These are phyloP conservation scores for Thalpophila matura DNA, from an alignment of 2,888 invertebrate genomes.

Conservation along the genomic window DNA sequence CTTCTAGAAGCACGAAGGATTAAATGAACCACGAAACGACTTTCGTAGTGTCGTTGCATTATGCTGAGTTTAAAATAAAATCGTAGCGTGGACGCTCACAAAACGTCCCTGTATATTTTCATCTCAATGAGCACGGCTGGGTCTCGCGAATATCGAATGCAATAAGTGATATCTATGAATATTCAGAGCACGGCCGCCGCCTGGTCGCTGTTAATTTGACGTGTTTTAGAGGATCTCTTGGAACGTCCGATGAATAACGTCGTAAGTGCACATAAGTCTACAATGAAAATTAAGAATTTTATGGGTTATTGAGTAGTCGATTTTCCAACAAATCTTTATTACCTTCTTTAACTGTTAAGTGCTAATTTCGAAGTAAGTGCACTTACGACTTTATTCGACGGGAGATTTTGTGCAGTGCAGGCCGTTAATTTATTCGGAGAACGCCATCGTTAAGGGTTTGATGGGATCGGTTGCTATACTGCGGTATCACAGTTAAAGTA, in stretches of 20 bases:
- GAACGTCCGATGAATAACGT: not conserved
- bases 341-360: not conserved
- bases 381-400: slow-evolving; percentile 23
- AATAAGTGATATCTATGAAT: slow-evolving; percentile 63
- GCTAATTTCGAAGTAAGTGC: not conserved
- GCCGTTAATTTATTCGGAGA: slow-evolving; percentile 51
- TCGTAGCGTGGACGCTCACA: slow-evolving; percentile 16
- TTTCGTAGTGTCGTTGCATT: slow-evolving; percentile 1
- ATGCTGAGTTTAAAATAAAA: slow-evolving; percentile 7
- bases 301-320: not conserved
- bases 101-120: slow-evolving; percentile 36
- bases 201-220: slow-evolving; percentile 48
- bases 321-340: too few relatives aligned
- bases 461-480: slow-evolving; percentile 35
- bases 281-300: not conserved
- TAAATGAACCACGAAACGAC: slow-evolving; percentile 8
- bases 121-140: slow-evolving; percentile 15
- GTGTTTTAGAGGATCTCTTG: slow-evolving; percentile 35
- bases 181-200: slow-evolving; percentile 60
- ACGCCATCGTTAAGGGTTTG: slow-evolving; percentile 45
- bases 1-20: not conserved
- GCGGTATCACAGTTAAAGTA: slow-evolving; percentile 46
- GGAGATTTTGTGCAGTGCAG: slow-evolving; percentile 37
- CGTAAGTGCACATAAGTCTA: not conserved
- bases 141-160: slow-evolving; percentile 45